These are phyloP conservation scores for Gyps fulvus DNA, from an alignment of 2,113 vertebrate species.

Conservation along the genomic window DNA sequence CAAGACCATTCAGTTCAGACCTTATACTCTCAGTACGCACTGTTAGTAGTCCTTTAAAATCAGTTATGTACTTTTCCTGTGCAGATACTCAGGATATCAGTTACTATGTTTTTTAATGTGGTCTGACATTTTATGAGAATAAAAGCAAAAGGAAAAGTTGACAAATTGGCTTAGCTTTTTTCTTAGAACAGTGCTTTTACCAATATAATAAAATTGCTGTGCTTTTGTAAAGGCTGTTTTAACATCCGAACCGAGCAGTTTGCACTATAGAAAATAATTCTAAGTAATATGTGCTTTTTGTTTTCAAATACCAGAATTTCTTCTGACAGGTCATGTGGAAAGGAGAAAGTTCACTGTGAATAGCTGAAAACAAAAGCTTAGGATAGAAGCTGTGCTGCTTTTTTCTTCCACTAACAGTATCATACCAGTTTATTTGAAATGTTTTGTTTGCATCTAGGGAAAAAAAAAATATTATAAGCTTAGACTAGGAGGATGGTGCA, in stretches of 20 bases:
- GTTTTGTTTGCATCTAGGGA: background rate
- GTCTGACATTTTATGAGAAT: background rate
- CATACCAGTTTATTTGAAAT: background rate
- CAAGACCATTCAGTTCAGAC: background rate
- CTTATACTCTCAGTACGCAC: background rate
- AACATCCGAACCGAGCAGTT: background rate
- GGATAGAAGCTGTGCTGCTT: background rate
- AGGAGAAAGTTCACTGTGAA: background rate
- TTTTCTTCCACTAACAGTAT: background rate
- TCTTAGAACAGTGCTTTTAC: background rate
- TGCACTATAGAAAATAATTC: background rate
- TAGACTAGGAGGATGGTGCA: background rate
- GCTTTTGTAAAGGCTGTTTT: background rate
- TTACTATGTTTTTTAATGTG: background rate
- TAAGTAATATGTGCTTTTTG: background rate
- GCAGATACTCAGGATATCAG: background rate
- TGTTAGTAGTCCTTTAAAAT: background rate
- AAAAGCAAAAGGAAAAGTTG: background rate
- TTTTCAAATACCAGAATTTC: background rate
- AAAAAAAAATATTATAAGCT: background rate
- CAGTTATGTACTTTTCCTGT: background rate
- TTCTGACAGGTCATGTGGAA: background rate
- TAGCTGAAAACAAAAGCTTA: background rate
- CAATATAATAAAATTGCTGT: background rate
- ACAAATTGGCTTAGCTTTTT: background rate